Evolutionary conservation across 2,797 vertebrate species (phyloP), one percentile per base, ranked within the genome.

Genomic region (Myotis myotis): DNA sequence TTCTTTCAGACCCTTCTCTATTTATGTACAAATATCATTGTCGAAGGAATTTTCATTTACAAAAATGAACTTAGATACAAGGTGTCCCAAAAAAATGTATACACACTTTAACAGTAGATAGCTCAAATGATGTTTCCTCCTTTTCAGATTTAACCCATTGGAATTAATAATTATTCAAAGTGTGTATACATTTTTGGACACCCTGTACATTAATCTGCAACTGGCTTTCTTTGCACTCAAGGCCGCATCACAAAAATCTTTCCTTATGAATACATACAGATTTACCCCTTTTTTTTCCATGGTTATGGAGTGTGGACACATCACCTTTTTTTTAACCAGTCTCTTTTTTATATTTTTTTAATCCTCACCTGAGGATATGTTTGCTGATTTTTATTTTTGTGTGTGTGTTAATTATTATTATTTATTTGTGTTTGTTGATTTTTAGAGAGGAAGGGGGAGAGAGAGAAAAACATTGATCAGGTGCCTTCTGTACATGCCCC

Each of bases 1-100:
- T 41, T 44, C 92, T 82, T 88, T 88, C 55, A 84, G 81, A 89
- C 5, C 62, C 82, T 88, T 93, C 85, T 93, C 89, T 85, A 84
- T 5, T 62, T 13, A 23, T 10, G 5, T 51, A 47, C 16, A 70
- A 76, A 84, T 41, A 85, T 81, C 22, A 68, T 22, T 76, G 33
- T 72, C n/a, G 33, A 71, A 92, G 33, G 1, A n/a, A 47, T 10
- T 75, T 30, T 38, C 36, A 17, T 71, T 83, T 41, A 76, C 8
- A 60, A 81, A 89, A 92, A 75, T 23, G 66, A 55, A 75, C 33
- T 75, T 62, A 62, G 28, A 30, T 15, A 62, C 60, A 30, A 62
- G 13, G 28, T 62, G 28, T 62, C 60, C 57, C 60, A 1, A 15
- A 62, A 62, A 62, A 15, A 30, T 62, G 60, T 62, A 30, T 6